Evolutionary conservation across 2,888 invertebrate genomes (phyloP).

Genomic region (Lamellibrachia satsuma): DNA sequence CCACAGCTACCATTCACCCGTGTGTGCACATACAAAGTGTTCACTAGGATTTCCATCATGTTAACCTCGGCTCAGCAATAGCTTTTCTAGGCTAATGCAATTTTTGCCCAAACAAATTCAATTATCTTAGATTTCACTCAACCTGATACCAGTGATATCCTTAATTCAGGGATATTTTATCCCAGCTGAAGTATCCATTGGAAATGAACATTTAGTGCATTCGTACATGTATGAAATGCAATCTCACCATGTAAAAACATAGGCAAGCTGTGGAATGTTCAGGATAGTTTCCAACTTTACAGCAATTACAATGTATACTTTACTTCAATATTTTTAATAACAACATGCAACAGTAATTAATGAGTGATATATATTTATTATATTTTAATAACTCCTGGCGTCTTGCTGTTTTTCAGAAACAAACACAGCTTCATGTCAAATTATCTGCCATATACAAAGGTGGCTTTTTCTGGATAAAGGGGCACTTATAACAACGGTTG

Average conservation of each 20-base stretch:
- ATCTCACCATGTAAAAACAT: no score
- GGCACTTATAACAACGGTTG: neutral
- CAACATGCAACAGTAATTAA: no score
- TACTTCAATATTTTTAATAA: no score
- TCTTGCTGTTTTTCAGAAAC: neutral
- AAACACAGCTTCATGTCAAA: neutral
- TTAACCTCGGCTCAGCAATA: conserved; percentile 8
- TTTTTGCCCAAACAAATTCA: conserved; percentile 25
- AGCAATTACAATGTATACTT: no score
- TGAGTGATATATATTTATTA: neutral
- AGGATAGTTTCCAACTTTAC: no score
- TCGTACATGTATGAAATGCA: no score
- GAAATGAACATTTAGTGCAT: neutral
- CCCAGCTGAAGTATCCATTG: neutral
- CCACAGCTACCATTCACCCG: neutral
- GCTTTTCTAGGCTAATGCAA: conserved; percentile 23
- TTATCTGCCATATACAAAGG: neutral
- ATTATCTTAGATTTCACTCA: conserved; percentile 19
- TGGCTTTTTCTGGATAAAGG: neutral
- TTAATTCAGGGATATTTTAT: conserved; percentile 22
- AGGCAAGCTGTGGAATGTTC: no score
- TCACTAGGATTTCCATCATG: neutral
- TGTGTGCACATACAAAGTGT: neutral
- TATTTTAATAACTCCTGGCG: neutral
- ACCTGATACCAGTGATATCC: conserved; percentile 14